Percentiles rank a stretch among this genome's conserved stretches.
Conservation (phyloP, 2,113 vertebrate species). For the Barbus barbus region DNA sequence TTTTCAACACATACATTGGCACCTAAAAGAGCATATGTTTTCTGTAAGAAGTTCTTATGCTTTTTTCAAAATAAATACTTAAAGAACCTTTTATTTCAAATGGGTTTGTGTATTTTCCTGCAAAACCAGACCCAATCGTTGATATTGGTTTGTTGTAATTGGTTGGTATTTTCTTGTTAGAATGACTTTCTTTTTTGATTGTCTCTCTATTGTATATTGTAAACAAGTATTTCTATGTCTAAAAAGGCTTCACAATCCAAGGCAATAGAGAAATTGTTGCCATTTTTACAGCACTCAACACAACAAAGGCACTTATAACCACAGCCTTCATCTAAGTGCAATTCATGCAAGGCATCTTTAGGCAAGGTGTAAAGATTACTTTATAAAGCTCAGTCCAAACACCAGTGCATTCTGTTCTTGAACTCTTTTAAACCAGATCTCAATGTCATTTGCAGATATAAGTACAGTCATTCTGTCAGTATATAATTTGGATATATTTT, state of each 20-base stretch:
- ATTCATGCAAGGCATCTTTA: conserved; percentile 13
- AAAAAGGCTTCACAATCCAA: conserved; percentile 65
- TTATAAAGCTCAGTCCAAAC: no score
- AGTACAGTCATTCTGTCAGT: background rate
- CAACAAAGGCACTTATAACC: conserved; percentile 59
- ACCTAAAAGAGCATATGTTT: conserved; percentile 55
- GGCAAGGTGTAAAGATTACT: no score
- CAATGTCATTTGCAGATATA: background rate
- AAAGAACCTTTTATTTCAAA: conserved; percentile 50
- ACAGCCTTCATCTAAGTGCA: conserved; percentile 56
- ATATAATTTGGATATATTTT: background rate
- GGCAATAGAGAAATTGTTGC: conserved; percentile 64
- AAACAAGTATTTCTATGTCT: conserved; percentile 67
- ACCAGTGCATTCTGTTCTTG: no score
- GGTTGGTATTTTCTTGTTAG: no score
- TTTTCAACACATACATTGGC: no score
- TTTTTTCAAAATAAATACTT: conserved; percentile 78
- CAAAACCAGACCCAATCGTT: background rate
- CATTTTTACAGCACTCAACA: conserved; percentile 65
- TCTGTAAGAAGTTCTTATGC: conserved; percentile 75
- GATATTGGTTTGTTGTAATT: background rate
- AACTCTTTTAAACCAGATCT: background rate
- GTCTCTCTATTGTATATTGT: no score
- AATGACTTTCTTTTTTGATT: background rate
- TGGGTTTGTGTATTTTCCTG: conserved; percentile 46